phyloP scores from a whole-genome alignment of 2,888 invertebrate genomes.

The Megastigmus dorsalis region DNA sequence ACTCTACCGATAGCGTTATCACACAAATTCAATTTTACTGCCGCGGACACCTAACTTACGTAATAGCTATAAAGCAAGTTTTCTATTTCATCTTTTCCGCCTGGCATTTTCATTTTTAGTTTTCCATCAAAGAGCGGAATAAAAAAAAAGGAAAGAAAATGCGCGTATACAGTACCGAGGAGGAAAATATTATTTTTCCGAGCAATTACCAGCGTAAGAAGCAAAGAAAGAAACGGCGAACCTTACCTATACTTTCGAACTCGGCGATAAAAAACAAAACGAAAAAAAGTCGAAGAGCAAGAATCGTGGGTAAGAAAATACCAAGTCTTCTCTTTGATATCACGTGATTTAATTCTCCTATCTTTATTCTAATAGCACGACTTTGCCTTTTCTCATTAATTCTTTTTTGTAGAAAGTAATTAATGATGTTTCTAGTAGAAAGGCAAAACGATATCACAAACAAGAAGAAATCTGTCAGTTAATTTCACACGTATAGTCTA shows the following conservation, averaged over 20 bases:
- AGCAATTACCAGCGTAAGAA: slow-evolving; percentile 8
- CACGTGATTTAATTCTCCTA: no score
- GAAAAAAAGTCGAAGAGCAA: neutral
- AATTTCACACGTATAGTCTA: no score
- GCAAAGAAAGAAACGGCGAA: neutral
- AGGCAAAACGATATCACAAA: no score
- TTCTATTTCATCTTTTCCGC: neutral
- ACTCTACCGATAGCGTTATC: no score
- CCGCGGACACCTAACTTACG: no score
- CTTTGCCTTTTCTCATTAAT: no score
- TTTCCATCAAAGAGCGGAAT: neutral
- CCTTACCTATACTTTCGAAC: neutral
- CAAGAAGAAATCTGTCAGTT: no score
- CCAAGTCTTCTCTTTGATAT: slow-evolving; percentile 9
- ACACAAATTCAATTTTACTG: no score
- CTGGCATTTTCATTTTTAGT: neutral
- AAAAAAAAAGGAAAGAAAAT: neutral
- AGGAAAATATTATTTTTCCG: slow-evolving; percentile 13
- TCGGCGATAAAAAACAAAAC: neutral
- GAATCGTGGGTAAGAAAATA: neutral
- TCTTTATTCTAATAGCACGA: no score
- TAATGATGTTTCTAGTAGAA: no score
- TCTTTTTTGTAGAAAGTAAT: no score
- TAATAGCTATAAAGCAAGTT: no score
- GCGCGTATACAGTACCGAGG: neutral